A percentile compares a stretch with the other conserved stretches of the same genome.
phyloP scores from a whole-genome alignment of 1,140 invertebrate species.

The Ceratosolen fusciceps region DNA sequence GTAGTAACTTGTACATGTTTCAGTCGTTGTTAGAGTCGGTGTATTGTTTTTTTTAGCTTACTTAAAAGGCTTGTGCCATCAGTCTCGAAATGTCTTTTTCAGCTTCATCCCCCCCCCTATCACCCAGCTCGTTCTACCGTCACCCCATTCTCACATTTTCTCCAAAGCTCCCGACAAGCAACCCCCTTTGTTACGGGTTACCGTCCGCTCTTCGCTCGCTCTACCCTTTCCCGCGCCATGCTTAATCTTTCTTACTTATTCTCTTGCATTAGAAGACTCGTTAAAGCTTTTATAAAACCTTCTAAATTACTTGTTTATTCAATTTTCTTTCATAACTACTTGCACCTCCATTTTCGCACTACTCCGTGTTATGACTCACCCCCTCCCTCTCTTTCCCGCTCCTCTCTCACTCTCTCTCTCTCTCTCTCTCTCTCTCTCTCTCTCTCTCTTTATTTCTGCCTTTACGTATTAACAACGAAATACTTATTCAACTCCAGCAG shows the following conservation, averaged over 20 bases:
- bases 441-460: too few relatives aligned
- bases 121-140: constrained; percentile 19
- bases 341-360: not conserved
- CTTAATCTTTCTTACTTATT: constrained; percentile 19
- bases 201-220: not conserved
- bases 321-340: not conserved
- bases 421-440: too few relatives aligned
- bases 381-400: too few relatives aligned
- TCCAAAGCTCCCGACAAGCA: not conserved
- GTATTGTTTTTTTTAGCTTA: too few relatives aligned
- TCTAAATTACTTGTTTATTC: not conserved
- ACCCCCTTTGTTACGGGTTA: constrained; percentile 32
- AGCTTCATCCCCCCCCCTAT: constrained; percentile 27
- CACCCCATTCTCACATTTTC: not conserved
- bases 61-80: constrained; percentile 67
- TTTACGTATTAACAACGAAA: too few relatives aligned
- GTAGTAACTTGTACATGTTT: not conserved
- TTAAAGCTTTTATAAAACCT: not conserved
- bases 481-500: too few relatives aligned
- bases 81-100: constrained; percentile 61
- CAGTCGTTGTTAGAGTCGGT: constrained; percentile 38
- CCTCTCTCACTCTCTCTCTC: too few relatives aligned
- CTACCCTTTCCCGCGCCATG: constrained; percentile 7
- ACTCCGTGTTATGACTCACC: too few relatives aligned
- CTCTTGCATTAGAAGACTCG: not conserved